phyloP scores from a whole-genome alignment of 2,888 invertebrate species.

The Zaprionus lineosus region DNA sequence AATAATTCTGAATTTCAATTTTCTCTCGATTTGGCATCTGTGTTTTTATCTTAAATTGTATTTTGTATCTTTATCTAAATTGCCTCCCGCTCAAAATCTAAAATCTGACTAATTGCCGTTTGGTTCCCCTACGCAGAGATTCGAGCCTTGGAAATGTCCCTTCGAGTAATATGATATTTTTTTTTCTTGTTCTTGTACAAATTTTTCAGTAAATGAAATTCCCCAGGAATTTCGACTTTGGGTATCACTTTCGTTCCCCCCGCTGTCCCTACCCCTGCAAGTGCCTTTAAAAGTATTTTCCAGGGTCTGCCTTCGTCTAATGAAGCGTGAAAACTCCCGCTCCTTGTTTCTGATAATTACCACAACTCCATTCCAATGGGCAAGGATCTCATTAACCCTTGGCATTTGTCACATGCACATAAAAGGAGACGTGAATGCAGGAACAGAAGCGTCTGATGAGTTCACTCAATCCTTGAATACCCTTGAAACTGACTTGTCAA shows the following conservation, averaged over 20 bases:
- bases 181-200: not conserved
- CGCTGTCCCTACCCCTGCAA: not conserved
- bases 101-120: constrained; percentile 57
- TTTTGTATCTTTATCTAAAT: constrained; percentile 7
- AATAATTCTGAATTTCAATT: no score
- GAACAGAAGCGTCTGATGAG: constrained; percentile 2
- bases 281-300: constrained; percentile 33
- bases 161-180: constrained; percentile 57
- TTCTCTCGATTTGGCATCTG: no score
- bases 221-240: constrained; percentile 2
- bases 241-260: constrained; percentile 49
- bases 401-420: constrained; percentile 67
- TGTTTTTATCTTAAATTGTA: no score
- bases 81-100: no score
- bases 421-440: not conserved
- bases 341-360: constrained; percentile 66
- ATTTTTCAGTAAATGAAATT: constrained; percentile 27
- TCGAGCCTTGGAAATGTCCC: not conserved
- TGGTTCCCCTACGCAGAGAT: no score
- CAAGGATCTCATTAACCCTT: constrained; percentile 71
- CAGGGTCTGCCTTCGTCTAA: constrained; percentile 50
- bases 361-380: constrained; percentile 58
- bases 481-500: no score
- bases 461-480: no score
- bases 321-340: constrained; percentile 68